Base-by-base conservation (phyloP, 2,113 vertebrate species). In the Panurus biarmicus region DNA sequence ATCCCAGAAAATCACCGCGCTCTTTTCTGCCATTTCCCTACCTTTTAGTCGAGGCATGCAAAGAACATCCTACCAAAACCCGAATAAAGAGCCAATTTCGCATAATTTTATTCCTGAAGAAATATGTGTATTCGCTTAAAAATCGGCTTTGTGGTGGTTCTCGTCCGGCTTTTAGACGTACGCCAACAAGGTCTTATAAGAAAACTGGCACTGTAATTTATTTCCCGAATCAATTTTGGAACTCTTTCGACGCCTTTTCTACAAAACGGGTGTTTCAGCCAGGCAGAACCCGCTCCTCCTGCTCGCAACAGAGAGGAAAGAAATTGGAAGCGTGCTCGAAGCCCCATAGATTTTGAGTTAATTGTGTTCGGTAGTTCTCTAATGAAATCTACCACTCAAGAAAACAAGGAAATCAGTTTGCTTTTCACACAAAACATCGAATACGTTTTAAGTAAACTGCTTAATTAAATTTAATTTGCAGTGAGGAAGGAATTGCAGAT, bases 391-490 rank as follows among this genome's bases (percentile, higher is more conserved):
- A 54, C 86, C 58, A 20, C 73, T 87, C 75, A 44, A 85, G 70
- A 86, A 95, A 94, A 93, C 91, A 84, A 88, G 87, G 54, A 89
- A 87, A 90, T 69, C 80, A 50, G 95, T 96, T 96, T 93, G 91
- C 62, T 94, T 96, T 96, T 95, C 87, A n/a, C 95, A 87, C 94
- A 79, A 95, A 96, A 94, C 96, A 95, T 86, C 77, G 90, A 95
- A 95, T 77, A 31, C 48, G 26, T 83, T 93, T 93, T 90, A 92
- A 96, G 89, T 81, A 95, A 97, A 96, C 95, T 65, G 87, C 53
- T 95, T 96, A 95, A 97, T 97, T 95, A 80, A 94, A 97, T 96
- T 85, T 84, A 82, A 95, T 96, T 95, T 90, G 79, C 87, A 93
- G 36, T 5, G 91, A 87, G 80, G 88, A 87, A 85, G 67, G 92